Percentiles rank a stretch among this genome's conserved stretches.
phyloP scores from a whole-genome alignment of 2,113 vertebrate species.

The Phalacrocorax pelagicus region DNA sequence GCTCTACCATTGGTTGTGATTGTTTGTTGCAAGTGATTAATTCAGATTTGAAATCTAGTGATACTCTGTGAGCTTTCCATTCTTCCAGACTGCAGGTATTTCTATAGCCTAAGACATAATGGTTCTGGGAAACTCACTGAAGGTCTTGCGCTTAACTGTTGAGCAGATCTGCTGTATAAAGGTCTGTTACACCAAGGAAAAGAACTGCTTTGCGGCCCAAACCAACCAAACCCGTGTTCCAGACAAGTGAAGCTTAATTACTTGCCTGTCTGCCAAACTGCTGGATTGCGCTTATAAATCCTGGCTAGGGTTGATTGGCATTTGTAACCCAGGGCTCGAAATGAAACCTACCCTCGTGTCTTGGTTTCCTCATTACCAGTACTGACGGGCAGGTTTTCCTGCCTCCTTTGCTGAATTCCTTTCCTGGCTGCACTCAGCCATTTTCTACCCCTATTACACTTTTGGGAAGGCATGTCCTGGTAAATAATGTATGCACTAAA shows the following conservation, averaged over 20 bases:
- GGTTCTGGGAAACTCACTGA: not conserved
- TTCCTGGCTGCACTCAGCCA: not conserved
- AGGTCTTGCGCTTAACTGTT: not conserved
- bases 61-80: not conserved
- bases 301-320: not conserved
- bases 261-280: not conserved
- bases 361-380: not conserved
- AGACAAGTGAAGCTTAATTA: conserved; percentile 7
- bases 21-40: not conserved
- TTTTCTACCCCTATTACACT: not conserved
- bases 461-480: not conserved
- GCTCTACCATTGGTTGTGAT: not conserved
- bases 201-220: not conserved
- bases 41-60: not conserved
- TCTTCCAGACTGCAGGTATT: not conserved
- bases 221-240: not conserved
- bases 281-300: not conserved
- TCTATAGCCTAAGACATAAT: accelerated
- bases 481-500: not conserved
- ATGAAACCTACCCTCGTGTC: not conserved
- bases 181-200: not conserved
- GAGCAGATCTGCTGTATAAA: not conserved
- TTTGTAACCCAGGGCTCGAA: conserved; percentile 3
- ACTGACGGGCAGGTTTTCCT: not conserved
- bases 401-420: not conserved